Evolutionary conservation across 2,113 vertebrate genomes (phyloP).

Genomic region (Cephalophus harveyi): DNA sequence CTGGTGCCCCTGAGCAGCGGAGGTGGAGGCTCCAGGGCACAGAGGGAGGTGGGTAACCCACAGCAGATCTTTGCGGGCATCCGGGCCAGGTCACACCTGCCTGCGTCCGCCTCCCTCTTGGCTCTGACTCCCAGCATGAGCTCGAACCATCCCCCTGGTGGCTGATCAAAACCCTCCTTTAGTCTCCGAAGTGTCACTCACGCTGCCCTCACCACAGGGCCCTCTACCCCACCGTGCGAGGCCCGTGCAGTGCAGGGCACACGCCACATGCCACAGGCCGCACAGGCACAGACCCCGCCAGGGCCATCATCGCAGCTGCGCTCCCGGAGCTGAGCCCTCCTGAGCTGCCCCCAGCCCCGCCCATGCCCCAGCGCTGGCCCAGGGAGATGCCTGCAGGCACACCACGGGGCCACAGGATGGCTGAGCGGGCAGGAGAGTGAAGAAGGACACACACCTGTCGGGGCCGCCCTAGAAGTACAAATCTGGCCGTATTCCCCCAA

Average conservation of each 20-base stretch:
- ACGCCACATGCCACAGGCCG: fast-evolving
- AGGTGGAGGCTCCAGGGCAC: neutral
- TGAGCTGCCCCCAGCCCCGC: fast-evolving
- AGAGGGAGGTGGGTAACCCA: neutral
- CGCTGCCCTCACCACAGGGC: neutral
- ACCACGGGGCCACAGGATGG: neutral
- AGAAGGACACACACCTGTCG: neutral
- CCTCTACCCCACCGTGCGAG: neutral
- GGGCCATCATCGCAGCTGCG: neutral
- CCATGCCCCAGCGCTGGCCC: neutral
- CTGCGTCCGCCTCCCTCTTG: neutral
- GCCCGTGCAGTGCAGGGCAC: neutral
- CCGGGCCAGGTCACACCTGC: neutral
- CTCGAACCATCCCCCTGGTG: neutral
- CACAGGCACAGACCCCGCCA: neutral
- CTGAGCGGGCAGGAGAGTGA: neutral
- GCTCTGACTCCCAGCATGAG: neutral
- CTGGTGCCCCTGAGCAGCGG: neutral
- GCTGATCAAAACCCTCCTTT: neutral
- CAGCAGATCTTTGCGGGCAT: neutral
- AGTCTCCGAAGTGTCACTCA: neutral
- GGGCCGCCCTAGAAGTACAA: neutral
- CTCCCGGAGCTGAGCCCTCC: neutral
- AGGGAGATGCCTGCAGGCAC: neutral
- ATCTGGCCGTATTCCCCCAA: neutral